Conservation (phyloP, 2,888 invertebrate species). For the Ligdia adustata region DNA sequence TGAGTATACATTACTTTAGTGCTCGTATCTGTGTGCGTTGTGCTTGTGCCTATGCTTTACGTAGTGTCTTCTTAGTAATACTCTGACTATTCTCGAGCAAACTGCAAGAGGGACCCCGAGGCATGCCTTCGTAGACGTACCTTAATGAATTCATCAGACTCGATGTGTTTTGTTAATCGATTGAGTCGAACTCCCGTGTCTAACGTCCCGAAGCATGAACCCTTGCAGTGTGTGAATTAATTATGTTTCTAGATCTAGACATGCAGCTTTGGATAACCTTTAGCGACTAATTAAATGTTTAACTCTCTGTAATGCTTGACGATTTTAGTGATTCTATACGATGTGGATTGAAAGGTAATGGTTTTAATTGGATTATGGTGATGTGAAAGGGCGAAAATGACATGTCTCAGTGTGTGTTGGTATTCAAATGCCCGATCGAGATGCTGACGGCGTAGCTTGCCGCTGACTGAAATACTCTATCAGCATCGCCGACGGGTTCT, state of each 20-base stretch:
- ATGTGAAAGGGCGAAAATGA: slow-evolving; percentile 79
- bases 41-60: slow-evolving; percentile 80
- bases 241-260: slow-evolving; percentile 61
- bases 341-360: slow-evolving; percentile 83
- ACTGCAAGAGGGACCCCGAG: slow-evolving; percentile 76
- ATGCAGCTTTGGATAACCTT: slow-evolving; percentile 72
- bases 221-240: slow-evolving; percentile 78
- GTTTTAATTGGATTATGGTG: slow-evolving; percentile 81
- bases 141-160: slow-evolving; percentile 55
- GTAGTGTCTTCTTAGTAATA: slow-evolving; percentile 76
- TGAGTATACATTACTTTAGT: slow-evolving; percentile 87
- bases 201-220: slow-evolving; percentile 67
- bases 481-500: slow-evolving; percentile 74
- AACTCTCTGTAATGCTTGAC: slow-evolving; percentile 80
- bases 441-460: slow-evolving; percentile 76
- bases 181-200: slow-evolving; percentile 55
- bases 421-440: slow-evolving; percentile 88
- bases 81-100: slow-evolving; percentile 63
- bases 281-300: slow-evolving; percentile 78
- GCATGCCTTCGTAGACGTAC: slow-evolving; percentile 65
- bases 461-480: slow-evolving; percentile 76
- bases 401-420: slow-evolving; percentile 86
- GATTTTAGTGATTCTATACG: slow-evolving; percentile 79
- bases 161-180: slow-evolving; percentile 58
- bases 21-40: slow-evolving; percentile 81